Percentiles rank a stretch among this genome's conserved stretches.
phyloP scores from a whole-genome alignment of 2,888 invertebrate genomes.

The Rhagium mordax region DNA sequence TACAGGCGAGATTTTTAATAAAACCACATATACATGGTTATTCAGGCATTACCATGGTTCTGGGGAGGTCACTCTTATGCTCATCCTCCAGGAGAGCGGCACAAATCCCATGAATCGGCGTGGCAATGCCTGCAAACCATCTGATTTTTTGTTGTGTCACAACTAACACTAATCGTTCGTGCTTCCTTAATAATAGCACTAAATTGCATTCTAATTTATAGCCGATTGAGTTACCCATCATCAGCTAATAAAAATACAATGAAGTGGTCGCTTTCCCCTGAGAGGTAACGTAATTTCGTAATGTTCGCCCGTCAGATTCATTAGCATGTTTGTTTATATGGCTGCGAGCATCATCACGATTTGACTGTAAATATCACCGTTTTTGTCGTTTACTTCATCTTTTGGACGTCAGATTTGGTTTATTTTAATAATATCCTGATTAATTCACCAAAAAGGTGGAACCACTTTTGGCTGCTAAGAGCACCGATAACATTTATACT shows the following conservation, averaged over 20 bases:
- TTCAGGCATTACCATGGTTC: too few relatives aligned
- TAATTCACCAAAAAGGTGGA: not conserved
- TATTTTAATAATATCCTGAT: not conserved
- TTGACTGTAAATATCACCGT: slow-evolving; percentile 31
- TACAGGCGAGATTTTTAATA: too few relatives aligned
- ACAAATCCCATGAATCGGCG: too few relatives aligned
- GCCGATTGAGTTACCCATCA: slow-evolving; percentile 68
- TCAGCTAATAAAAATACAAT: slow-evolving; percentile 63
- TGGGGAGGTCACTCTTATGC: too few relatives aligned
- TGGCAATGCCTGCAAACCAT: not conserved
- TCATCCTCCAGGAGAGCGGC: not conserved
- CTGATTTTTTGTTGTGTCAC: not conserved
- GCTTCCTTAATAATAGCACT: slow-evolving; percentile 26
- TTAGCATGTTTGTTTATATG: slow-evolving; percentile 29
- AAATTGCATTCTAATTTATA: slow-evolving; percentile 59
- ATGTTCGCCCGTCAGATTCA: slow-evolving; percentile 24
- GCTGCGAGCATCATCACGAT: slow-evolving; percentile 21
- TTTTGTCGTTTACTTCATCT: not conserved
- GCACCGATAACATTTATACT: not conserved
- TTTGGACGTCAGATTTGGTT: slow-evolving; percentile 16
- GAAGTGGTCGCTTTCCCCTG: slow-evolving; percentile 67
- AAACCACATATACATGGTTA: too few relatives aligned
- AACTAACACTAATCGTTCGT: not conserved
- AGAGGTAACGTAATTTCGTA: slow-evolving; percentile 64
- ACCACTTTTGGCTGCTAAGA: not conserved